phyloP scores from a whole-genome alignment of 92 coral and sea anemone species.

The Epizoanthus scotinus region DNA sequence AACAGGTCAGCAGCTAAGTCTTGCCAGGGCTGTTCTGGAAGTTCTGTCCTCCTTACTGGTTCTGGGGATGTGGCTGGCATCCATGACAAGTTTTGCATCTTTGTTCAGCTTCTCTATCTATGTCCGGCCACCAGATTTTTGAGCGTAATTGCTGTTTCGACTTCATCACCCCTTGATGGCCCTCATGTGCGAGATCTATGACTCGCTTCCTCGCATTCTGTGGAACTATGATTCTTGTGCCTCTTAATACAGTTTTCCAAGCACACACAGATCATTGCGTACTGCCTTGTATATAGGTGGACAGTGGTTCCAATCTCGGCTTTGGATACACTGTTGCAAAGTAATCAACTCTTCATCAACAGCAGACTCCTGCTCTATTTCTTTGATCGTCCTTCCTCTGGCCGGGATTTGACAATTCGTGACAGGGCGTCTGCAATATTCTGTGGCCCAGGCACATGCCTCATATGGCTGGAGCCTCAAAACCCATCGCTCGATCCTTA shows the following conservation, averaged over 20 bases:
- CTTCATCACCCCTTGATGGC: not conserved
- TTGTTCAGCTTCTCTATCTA: too few species aligned
- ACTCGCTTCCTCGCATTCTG: not conserved
- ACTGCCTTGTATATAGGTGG: too few species aligned
- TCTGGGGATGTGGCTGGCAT: too few species aligned
- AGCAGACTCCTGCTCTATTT: too few species aligned
- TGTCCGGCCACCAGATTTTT: too few species aligned
- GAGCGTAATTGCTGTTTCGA: not conserved
- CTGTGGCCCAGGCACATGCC: constrained; percentile 41
- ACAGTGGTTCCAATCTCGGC: too few species aligned
- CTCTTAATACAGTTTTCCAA: not conserved
- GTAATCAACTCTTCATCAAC: too few species aligned
- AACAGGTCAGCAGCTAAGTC: constrained; percentile 10
- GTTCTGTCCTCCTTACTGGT: too few species aligned
- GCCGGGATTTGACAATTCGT: not conserved
- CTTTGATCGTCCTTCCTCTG: not conserved
- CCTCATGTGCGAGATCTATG: too few species aligned
- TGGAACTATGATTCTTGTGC: not conserved
- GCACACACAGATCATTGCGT: not conserved
- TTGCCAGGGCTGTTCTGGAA: too few species aligned
- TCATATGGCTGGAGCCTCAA: constrained; percentile 51
- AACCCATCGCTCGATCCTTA: constrained; percentile 52
- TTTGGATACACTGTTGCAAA: too few species aligned
- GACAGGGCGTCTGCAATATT: constrained; percentile 53
- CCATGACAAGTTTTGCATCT: too few species aligned